A percentile compares a stretch with the other conserved stretches of the same genome.
Conservation (phyloP, 2,797 vertebrate species). For the Pelochelys cantorii region DNA sequence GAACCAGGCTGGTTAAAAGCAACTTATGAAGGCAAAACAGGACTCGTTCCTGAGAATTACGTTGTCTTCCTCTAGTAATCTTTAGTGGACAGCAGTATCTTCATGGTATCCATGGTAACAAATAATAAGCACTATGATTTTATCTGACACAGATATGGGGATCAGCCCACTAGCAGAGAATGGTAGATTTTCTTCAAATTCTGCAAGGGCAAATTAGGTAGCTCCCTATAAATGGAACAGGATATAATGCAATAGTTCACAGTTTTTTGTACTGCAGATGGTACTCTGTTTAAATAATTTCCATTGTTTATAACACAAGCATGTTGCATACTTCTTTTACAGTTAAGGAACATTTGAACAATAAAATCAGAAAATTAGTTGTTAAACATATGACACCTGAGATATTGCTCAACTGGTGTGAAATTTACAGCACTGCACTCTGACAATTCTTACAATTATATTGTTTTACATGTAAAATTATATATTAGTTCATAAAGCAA, state of each 20-base stretch:
- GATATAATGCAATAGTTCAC: conserved; percentile 70
- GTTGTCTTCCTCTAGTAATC: conserved; percentile 90
- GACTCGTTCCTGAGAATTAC: conserved; percentile 95
- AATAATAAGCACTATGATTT: conserved; percentile 81
- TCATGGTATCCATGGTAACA: conserved; percentile 96
- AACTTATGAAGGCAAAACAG: conserved; percentile 93
- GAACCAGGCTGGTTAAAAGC: conserved; percentile 97
- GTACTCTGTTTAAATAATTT: conserved; percentile 71
- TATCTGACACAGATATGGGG: conserved; percentile 84
- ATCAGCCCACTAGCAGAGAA: conserved; percentile 72
- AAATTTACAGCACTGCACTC: conserved; percentile 48
- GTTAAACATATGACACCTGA: conserved; percentile 33
- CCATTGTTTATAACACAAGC: conserved; percentile 55
- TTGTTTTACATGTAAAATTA: neutral
- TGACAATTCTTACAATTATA: conserved; percentile 50
- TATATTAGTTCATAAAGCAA: neutral
- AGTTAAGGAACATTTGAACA: conserved; percentile 53
- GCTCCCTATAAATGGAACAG: conserved; percentile 65
- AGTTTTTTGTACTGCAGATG: conserved; percentile 62
- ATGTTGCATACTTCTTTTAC: conserved; percentile 71
- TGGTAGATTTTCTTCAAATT: conserved; percentile 73
- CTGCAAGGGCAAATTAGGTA: conserved; percentile 69
- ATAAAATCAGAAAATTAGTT: conserved; percentile 54
- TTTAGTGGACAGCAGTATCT: conserved; percentile 82
- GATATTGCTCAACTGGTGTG: conserved; percentile 39